These are phyloP conservation scores for Leptinotarsa haldemani DNA, from an alignment of 2,888 invertebrate species.

Conservation along the genomic window DNA sequence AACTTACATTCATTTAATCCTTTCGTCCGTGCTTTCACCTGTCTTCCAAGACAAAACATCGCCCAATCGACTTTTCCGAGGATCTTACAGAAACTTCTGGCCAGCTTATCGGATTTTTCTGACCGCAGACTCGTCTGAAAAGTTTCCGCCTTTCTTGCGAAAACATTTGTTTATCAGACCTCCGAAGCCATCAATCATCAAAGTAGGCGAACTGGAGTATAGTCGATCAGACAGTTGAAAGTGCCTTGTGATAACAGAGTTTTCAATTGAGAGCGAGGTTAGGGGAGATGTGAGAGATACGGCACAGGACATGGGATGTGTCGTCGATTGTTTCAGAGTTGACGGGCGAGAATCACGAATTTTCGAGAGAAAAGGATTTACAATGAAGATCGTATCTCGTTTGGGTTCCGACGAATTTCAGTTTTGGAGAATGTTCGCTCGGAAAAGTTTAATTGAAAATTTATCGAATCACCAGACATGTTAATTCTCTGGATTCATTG, in stretches of 20 bases:
- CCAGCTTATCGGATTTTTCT: conserved; percentile 4
- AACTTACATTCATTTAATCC: conserved; percentile 15
- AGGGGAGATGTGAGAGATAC: conserved; percentile 40
- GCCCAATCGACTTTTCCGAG: not conserved
- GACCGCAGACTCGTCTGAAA: conserved; percentile 5
- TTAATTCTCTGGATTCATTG: not conserved
- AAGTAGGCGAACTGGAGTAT: not conserved
- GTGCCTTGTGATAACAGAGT: conserved; percentile 28
- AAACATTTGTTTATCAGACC: conserved; percentile 20
- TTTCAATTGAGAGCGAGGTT: conserved; percentile 33
- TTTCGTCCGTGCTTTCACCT: not conserved
- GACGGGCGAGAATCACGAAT: not conserved
- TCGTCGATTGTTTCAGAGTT: conserved; percentile 20
- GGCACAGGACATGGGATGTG: conserved; percentile 28
- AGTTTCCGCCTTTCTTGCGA: conserved; percentile 6
- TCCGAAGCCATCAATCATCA: not conserved
- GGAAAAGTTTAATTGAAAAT: not conserved
- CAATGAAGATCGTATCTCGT: conserved; percentile 10
- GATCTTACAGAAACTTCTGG: conserved; percentile 1
- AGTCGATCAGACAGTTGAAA: conserved; percentile 28
- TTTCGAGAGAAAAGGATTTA: conserved; percentile 6
- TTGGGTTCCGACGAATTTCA: not conserved
- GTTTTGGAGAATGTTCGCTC: not conserved
- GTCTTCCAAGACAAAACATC: conserved; percentile 12
- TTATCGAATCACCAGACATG: not conserved